These are phyloP conservation scores for Latrodectus elegans DNA, from an alignment of 2,888 invertebrate genomes.

Conservation along the genomic window DNA sequence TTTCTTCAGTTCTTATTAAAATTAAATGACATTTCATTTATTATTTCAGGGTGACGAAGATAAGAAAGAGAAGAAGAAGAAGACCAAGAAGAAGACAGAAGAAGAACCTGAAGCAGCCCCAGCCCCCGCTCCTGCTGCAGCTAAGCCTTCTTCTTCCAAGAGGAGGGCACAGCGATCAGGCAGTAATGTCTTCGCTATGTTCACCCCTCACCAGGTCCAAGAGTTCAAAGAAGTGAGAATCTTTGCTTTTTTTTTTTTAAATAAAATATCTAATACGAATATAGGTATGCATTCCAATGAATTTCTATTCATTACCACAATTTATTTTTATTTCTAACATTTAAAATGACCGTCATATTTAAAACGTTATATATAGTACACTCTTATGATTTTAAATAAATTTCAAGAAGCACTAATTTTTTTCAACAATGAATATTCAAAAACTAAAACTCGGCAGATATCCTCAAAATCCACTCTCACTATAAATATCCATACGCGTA, in stretches of 20 bases:
- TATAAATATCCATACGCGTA: too few relatives aligned
- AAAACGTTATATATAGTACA: neutral
- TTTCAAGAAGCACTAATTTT: too few relatives aligned
- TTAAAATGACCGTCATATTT: neutral
- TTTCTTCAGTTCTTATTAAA: too few relatives aligned
- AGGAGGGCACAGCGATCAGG: slow-evolving; percentile 84
- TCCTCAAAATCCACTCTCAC: too few relatives aligned
- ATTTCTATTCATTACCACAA: neutral
- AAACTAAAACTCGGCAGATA: too few relatives aligned
- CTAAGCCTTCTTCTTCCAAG: slow-evolving; percentile 64
- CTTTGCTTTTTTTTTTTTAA: neutral
- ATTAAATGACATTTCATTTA: neutral
- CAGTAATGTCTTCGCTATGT: slow-evolving; percentile 97
- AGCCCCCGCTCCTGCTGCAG: slow-evolving; percentile 84
- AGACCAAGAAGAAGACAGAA: slow-evolving; percentile 56
- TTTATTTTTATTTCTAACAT: neutral
- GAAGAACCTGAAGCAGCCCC: slow-evolving; percentile 69
- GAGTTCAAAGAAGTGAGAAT: slow-evolving; percentile 91
- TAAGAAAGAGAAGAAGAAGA: slow-evolving; percentile 71
- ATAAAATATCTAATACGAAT: neutral
- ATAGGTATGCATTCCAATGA: neutral
- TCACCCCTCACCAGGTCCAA: slow-evolving; percentile 95
- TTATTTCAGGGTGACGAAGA: slow-evolving; percentile 69
- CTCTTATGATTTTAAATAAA: neutral
- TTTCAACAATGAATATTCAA: too few relatives aligned